phyloP scores from a whole-genome alignment of 2,113 vertebrate genomes.

The Apodemus speciosus region DNA sequence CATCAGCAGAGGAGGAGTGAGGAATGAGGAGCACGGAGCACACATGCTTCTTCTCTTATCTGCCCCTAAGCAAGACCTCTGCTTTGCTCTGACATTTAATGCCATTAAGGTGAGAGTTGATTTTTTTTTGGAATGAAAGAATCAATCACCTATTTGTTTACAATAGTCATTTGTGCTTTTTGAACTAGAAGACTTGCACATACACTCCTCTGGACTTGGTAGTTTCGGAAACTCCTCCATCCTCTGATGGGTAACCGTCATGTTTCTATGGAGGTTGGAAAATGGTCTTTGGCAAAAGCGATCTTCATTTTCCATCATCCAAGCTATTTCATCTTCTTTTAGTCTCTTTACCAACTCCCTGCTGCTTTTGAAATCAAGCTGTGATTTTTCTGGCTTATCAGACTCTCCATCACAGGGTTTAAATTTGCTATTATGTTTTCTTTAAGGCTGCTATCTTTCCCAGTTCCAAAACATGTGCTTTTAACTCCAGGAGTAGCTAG shows the following conservation, averaged over 20 bases:
- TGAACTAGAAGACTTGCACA: not conserved
- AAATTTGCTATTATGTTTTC: conserved; percentile 59
- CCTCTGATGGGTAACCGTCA: not conserved
- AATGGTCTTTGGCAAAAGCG: conserved; percentile 72
- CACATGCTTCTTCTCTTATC: not conserved
- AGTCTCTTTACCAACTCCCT: conserved; percentile 61
- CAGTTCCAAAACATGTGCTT: conserved; percentile 20
- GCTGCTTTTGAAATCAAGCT: conserved; percentile 76
- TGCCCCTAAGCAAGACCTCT: not conserved
- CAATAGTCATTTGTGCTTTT: not conserved
- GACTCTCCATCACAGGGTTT: conserved; percentile 60
- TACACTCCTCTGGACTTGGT: not conserved
- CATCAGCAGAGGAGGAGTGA: not conserved
- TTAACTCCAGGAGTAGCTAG: conserved; percentile 14
- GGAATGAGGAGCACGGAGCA: not conserved
- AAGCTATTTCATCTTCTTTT: conserved; percentile 66
- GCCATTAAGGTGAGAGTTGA: not conserved
- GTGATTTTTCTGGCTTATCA: conserved; percentile 70
- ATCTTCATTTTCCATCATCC: conserved; percentile 62
- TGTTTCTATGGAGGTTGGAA: conserved; percentile 57
- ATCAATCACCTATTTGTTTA: conserved; percentile 22
- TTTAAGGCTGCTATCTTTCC: conserved; percentile 17
- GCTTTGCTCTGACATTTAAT: not conserved
- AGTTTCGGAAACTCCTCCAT: conserved; percentile 28
- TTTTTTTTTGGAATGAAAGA: conserved; percentile 7